Percentiles rank a stretch among this genome's conserved stretches.
These are phyloP conservation scores for Geophilus truncorum DNA, from an alignment of 2,888 invertebrate species.

Conservation along the genomic window DNA sequence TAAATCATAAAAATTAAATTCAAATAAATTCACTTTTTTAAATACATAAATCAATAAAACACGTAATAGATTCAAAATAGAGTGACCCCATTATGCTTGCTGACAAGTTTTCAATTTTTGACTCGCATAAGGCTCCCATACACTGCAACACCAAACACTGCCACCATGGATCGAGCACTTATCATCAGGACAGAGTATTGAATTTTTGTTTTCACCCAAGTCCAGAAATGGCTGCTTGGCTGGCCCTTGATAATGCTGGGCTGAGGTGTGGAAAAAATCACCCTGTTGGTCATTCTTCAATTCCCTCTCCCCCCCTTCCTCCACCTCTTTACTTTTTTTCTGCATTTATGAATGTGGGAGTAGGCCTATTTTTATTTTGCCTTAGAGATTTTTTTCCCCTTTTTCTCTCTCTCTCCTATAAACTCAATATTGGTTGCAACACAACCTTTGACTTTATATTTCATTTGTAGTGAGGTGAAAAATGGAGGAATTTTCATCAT, in stretches of 20 bases:
- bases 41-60: too few relatives aligned
- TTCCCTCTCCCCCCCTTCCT: neutral
- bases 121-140: conserved; percentile 13
- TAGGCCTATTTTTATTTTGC: conserved; percentile 16
- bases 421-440: neutral
- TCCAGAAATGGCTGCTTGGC: conserved; percentile 19
- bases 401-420: neutral
- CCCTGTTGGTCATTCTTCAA: conserved; percentile 32
- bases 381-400: neutral
- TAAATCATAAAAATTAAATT: too few relatives aligned
- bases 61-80: too few relatives aligned
- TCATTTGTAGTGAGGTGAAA: conserved; percentile 4
- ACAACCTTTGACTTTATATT: conserved; percentile 19
- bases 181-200: conserved; percentile 33
- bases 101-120: conserved; percentile 33
- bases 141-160: neutral
- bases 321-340: neutral
- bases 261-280: neutral
- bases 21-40: too few relatives aligned
- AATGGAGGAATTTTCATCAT: conserved; percentile 14
- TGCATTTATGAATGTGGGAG: conserved; percentile 33
- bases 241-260: conserved; percentile 2
- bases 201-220: conserved; percentile 33
- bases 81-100: conserved; percentile 32
- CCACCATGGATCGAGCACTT: conserved; percentile 23